Conservation (phyloP, 2,797 vertebrate species). For the Somateria mollissima region DNA sequence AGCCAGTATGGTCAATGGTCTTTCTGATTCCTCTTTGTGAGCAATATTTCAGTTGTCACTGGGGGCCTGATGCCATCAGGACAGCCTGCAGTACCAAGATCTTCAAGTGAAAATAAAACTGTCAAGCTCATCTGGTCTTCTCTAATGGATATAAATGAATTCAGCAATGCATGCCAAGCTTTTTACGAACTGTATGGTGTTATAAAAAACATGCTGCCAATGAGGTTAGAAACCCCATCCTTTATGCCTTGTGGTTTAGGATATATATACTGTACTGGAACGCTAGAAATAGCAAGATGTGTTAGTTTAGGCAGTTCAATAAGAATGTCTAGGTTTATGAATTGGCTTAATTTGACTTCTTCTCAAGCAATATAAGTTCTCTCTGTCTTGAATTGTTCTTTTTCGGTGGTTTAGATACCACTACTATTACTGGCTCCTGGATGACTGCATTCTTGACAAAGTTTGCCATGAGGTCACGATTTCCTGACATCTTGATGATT, state of each 20-base stretch:
- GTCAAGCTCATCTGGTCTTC: conserved; percentile 55
- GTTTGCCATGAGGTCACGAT: not conserved
- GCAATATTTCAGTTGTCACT: not conserved
- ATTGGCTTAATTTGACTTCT: conserved; percentile 40
- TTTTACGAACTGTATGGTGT: conserved; percentile 52
- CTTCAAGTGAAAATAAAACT: conserved; percentile 55
- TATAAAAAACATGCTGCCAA: conserved; percentile 56
- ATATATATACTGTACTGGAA: conserved; percentile 57
- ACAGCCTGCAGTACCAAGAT: not conserved
- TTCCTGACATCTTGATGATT: not conserved
- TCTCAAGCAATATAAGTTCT: conserved; percentile 29
- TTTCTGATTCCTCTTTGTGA: not conserved
- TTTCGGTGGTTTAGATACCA: conserved; percentile 37
- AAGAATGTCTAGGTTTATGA: conserved; percentile 53
- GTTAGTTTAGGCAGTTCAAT: conserved; percentile 59
- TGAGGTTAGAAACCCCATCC: conserved; percentile 63
- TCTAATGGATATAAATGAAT: conserved; percentile 67
- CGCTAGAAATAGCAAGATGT: conserved; percentile 55
- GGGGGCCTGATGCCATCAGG: not conserved
- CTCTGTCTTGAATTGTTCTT: conserved; percentile 32
- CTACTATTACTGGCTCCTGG: conserved; percentile 50
- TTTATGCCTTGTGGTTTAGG: conserved; percentile 66
- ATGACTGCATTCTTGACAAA: conserved; percentile 48
- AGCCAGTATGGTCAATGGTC: not conserved
- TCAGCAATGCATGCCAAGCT: conserved; percentile 48